Percentiles rank a stretch among this genome's conserved stretches.
Conservation (phyloP, 2,113 vertebrate genomes). For the Macquaria australasica region DNA sequence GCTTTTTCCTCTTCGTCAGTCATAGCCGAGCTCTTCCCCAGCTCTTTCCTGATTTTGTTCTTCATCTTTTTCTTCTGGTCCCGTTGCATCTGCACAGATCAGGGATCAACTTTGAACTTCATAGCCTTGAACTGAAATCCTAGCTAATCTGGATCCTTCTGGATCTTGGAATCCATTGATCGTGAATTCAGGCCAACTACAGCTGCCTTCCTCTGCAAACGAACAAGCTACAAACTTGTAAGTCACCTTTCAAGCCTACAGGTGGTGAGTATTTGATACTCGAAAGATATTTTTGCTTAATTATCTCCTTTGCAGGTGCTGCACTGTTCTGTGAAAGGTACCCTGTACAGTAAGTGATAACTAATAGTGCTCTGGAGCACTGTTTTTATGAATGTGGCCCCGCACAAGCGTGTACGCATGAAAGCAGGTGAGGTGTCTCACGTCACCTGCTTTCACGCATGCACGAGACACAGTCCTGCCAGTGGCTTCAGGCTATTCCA, state of each 20-base stretch:
- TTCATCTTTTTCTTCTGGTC: slow-evolving; percentile 88
- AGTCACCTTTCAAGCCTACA: neutral
- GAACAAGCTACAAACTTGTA: neutral
- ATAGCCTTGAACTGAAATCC: neutral
- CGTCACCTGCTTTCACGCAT: no score
- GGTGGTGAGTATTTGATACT: neutral
- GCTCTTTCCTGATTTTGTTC: slow-evolving; percentile 81
- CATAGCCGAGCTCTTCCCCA: slow-evolving; percentile 86
- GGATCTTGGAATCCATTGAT: neutral
- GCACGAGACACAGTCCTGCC: neutral
- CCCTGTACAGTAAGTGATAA: neutral
- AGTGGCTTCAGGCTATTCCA: neutral
- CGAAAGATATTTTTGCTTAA: neutral
- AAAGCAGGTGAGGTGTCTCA: neutral
- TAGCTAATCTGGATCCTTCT: neutral
- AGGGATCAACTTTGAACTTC: slow-evolving; percentile 2
- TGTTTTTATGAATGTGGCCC: neutral
- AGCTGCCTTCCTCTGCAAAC: neutral
- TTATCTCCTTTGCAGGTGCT: neutral
- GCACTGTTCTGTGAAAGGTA: neutral
- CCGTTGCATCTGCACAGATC: slow-evolving; percentile 79
- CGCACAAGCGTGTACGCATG: neutral
- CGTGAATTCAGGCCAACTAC: neutral
- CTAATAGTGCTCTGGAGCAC: neutral
- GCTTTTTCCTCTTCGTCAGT: slow-evolving; percentile 81